phyloP scores from a whole-genome alignment of 2,797 vertebrate genomes.

The Syngnathus acus region DNA sequence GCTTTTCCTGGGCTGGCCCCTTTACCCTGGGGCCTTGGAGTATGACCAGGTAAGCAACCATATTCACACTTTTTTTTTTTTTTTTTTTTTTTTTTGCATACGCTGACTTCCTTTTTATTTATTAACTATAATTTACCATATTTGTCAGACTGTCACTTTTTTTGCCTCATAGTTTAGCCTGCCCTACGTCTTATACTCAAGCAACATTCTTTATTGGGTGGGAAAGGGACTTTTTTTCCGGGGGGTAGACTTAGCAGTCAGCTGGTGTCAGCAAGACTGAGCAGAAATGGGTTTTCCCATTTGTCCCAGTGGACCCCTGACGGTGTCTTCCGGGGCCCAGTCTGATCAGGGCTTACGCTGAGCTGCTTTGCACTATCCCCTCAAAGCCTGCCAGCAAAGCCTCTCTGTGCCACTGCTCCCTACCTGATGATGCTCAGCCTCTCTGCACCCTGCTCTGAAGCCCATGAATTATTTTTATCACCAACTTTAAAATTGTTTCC shows the following conservation, averaged over 20 bases:
- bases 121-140: not conserved
- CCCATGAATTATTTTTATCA: slow-evolving; percentile 46
- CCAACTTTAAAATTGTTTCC: slow-evolving; percentile 46
- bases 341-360: slow-evolving; percentile 57
- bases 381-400: slow-evolving; percentile 39
- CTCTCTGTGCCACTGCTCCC: slow-evolving; percentile 30
- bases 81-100: slow-evolving; percentile 3
- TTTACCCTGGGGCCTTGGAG: slow-evolving; percentile 97
- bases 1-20: slow-evolving; percentile 97
- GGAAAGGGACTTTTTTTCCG: not conserved
- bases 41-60: slow-evolving; percentile 91
- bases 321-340: slow-evolving; percentile 39
- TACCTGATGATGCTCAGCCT: slow-evolving; percentile 30
- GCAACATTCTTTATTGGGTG: not conserved
- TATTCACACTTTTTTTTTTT: slow-evolving; percentile 10
- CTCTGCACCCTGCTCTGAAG: slow-evolving; percentile 17
- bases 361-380: slow-evolving; percentile 45
- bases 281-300: slow-evolving; percentile 25
- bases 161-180: too few relatives aligned
- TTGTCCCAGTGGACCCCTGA: slow-evolving; percentile 25
- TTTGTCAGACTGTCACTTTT: too few relatives aligned
- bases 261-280: slow-evolving; percentile 22
- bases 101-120: not conserved
- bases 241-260: slow-evolving; percentile 12
- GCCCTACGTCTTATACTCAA: too few relatives aligned